Base-by-base conservation (phyloP, 2,797 vertebrate genomes). In the Oreochromis mossambicus region DNA sequence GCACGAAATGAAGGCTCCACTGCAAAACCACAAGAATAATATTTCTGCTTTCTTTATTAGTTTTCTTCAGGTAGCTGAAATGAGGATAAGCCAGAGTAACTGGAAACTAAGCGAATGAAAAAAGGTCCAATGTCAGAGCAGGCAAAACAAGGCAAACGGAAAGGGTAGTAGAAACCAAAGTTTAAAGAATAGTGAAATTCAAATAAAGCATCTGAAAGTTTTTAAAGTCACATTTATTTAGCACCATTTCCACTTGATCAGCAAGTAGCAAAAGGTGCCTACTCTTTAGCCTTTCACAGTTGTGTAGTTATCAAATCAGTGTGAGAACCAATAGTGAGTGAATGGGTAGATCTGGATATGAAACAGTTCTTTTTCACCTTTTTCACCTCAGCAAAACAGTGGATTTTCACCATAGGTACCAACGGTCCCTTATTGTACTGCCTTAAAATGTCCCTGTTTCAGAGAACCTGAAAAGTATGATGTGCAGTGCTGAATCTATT, bases 41-140 rank as follows among this genome's bases (percentile, higher is more conserved):
- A 7, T 21, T 14, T 68, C 21, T 24, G 38, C 34, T 38, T n/a
- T 38, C 19, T 36, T 36, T 6, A 13, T n/a, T 38, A 36, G 32
- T 36, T 63, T 63, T 36, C 58, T n/a, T 63, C 58, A 38, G 34
- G 19, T 38, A 38, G 34, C 21, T 70, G 38, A 70, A 70, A 43
- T 6, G 38, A 43, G 38, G 66, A 70, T 38, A 43, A 43, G 38
- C 15, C 24, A 70, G 13, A 43, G 38, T 17, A 70, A 26, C 21
- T 70, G 8, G 21, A 70, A 43, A 26, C 21, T 1, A 14, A 24
- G 12, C 0, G 2, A 26, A 43, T 24, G 38, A 43, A 68, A 68
- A 68, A 1, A 24, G 0, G 38, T 5, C n/a, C 2, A 24, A 5
- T 24, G 63, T 70, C 38, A 70, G 38, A 43, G 38, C 38, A 70